A percentile compares a stretch with the other conserved stretches of the same genome.
Conservation (phyloP, 2,888 invertebrate species). For the Dyspetes luteomarginatus region DNA sequence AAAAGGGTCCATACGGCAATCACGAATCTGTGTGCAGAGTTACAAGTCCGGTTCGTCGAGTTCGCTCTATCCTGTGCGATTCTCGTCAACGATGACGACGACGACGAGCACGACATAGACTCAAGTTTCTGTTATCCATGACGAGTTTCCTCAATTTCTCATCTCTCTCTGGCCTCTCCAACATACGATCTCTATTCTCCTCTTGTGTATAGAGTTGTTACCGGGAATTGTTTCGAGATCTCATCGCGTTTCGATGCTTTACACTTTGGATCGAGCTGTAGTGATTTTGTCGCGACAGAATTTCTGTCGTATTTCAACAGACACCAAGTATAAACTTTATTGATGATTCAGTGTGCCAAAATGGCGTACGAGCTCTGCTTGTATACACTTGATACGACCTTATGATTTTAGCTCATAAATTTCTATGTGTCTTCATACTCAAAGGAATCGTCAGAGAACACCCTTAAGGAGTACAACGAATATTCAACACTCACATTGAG, state of each 20-base stretch:
- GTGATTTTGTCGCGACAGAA: slow-evolving; percentile 14
- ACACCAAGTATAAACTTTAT: background rate
- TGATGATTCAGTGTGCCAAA: too few relatives aligned
- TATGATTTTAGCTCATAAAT: too few relatives aligned
- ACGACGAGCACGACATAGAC: slow-evolving; percentile 58
- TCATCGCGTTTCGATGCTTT: background rate
- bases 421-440: slow-evolving; percentile 17
- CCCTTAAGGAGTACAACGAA: slow-evolving; percentile 19
- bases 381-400: too few relatives aligned
- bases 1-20: slow-evolving; percentile 73
- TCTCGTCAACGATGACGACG: slow-evolving; percentile 41
- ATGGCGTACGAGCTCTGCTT: too few relatives aligned
- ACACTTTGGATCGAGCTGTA: background rate
- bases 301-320: slow-evolving; percentile 10
- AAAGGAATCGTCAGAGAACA: slow-evolving; percentile 11
- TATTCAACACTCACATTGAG: slow-evolving; percentile 23
- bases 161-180: slow-evolving; percentile 39
- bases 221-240: slow-evolving; percentile 31
- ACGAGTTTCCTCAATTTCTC: slow-evolving; percentile 58
- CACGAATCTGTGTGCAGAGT: slow-evolving; percentile 76
- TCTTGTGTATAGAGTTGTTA: slow-evolving; percentile 11
- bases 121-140: slow-evolving; percentile 53
- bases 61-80: slow-evolving; percentile 25
- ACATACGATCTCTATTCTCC: slow-evolving; percentile 26
- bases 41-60: slow-evolving; percentile 68